Base-by-base conservation (phyloP, 1,140 invertebrate species). In the Belonocnema kinseyi region DNA sequence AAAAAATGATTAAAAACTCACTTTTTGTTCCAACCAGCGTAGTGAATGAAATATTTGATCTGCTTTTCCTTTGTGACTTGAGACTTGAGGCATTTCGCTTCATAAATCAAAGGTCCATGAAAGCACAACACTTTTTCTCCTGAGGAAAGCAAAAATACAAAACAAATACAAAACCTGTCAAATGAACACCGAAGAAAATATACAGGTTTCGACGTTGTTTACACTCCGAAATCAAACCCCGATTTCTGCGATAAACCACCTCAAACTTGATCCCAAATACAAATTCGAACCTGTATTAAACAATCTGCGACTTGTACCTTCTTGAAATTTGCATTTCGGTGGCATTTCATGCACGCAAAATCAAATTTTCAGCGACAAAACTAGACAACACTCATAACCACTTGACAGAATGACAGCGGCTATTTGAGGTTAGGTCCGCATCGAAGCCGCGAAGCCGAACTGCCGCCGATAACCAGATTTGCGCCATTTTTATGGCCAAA, bases 21-120 rank as follows among this genome's bases (percentile, higher is more conserved):
- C 97, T 97, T 99, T 94, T 99, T 99, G 90, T 98, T 99, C 98
- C 98, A 99, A 10, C 98, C 98, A 85, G 97, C 97, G 92, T 99
- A 99, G 91, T 99, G 98, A 81, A 99, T 98, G 33, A 97, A 95
- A 92, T 99, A 99, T 88, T 96, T 95, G 5, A 97, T 93, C 89
- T 95, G 94, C 90, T 97, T 97, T 80, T 98, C 97, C 86, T 96
- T 97, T 10, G 94, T 94, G 26, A 95, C 92, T 77, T 95, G 95
- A 79, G 94, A 93, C 91, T 98, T 97, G 11, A 99, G 92, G 90
- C 97, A 98, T 94, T 99, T 99, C 11, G 97, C 98, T 93, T 99
- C 97, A 90, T 99, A 99, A 79, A 99, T 96, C 11, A 98, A 91
- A 12, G 97, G 97, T 1, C 97, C 97, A 92, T 99, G 98, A 87